Conservation (phyloP, 2,888 invertebrate species). For the Operophtera brumata region DNA sequence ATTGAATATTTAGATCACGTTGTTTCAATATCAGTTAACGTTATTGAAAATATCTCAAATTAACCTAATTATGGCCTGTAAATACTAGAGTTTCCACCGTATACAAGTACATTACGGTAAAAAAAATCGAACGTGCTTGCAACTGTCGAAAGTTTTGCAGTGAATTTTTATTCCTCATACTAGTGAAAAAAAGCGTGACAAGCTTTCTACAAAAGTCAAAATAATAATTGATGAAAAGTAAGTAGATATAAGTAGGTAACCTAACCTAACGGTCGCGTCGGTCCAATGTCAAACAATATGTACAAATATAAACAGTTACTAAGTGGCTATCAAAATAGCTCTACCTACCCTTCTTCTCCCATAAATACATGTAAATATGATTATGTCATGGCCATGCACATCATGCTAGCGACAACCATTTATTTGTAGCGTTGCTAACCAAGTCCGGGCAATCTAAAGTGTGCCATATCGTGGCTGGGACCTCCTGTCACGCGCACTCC, state of each 20-base stretch:
- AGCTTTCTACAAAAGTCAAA: neutral
- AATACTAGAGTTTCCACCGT: too few species aligned
- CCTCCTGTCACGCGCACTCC: constrained; percentile 45
- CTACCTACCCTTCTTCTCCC: neutral
- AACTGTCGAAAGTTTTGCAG: neutral
- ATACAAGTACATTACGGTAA: neutral
- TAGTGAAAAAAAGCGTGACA: neutral
- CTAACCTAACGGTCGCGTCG: neutral
- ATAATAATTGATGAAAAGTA: neutral
- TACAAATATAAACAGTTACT: neutral
- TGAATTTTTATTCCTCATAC: neutral
- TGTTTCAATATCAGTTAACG: too few species aligned
- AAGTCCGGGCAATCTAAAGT: constrained; percentile 16
- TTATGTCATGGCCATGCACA: constrained; percentile 12
- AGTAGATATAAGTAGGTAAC: neutral
- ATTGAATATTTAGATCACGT: too few species aligned
- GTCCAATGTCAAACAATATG: neutral
- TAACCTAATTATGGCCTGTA: too few species aligned
- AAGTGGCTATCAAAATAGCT: neutral
- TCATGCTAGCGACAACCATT: constrained; percentile 11
- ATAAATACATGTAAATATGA: constrained; percentile 1
- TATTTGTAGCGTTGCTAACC: constrained; percentile 20
- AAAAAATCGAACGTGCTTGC: neutral
- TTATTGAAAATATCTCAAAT: too few species aligned
- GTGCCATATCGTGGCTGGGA: constrained; percentile 31